A percentile compares a stretch with the other conserved stretches of the same genome.
phyloP scores from a whole-genome alignment of 2,888 invertebrate genomes.

The Dexiosoma caninum region DNA sequence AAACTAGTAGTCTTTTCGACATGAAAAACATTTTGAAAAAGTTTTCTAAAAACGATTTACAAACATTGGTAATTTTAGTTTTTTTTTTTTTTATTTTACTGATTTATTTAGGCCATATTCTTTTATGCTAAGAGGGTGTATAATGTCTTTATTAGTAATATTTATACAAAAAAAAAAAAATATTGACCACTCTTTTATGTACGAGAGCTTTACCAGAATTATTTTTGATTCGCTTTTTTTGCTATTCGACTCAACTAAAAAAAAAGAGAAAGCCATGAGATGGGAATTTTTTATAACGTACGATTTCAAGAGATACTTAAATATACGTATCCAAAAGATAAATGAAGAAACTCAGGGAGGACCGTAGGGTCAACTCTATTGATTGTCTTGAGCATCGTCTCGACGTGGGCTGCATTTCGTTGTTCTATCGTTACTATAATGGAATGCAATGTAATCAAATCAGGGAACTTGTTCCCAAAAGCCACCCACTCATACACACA shows the following conservation, averaged over 20 bases:
- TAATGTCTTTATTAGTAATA: not conserved
- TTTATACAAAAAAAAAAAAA: not conserved
- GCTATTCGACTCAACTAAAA: not conserved
- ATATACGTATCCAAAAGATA: too few species aligned
- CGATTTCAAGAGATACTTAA: too few species aligned
- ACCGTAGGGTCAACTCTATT: too few species aligned
- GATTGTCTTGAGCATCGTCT: too few species aligned
- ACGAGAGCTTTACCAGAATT: not conserved
- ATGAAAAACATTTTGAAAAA: not conserved
- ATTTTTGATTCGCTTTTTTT: not conserved
- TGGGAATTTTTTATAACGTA: too few species aligned
- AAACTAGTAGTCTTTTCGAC: not conserved
- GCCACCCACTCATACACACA: too few species aligned
- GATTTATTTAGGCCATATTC: conserved; percentile 41
- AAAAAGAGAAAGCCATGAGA: not conserved
- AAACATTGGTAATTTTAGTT: not conserved
- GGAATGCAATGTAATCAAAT: too few species aligned
- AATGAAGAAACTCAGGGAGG: too few species aligned
- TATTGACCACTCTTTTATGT: not conserved
- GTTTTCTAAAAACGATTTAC: not conserved
- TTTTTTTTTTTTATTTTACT: not conserved
- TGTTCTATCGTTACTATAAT: too few species aligned
- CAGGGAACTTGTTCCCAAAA: too few species aligned
- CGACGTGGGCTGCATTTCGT: too few species aligned
- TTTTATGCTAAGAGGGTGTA: not conserved